Evolutionary conservation across 2,888 invertebrate species (phyloP).

Genomic region (Apamea monoglypha): DNA sequence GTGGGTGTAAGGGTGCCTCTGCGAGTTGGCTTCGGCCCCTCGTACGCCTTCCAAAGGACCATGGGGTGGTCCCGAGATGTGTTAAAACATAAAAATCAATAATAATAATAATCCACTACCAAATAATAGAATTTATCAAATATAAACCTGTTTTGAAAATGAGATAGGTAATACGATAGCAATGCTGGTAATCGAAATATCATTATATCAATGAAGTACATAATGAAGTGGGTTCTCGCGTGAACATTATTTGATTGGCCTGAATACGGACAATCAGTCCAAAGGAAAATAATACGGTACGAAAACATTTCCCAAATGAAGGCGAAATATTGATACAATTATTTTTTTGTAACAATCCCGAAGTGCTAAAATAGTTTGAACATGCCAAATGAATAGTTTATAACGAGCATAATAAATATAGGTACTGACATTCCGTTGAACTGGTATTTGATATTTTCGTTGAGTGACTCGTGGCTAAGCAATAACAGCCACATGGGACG

Average conservation of each 20-base stretch:
- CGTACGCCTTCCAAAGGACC: too few species aligned
- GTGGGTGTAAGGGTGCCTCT: too few species aligned
- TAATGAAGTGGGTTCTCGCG: slow-evolving; percentile 13
- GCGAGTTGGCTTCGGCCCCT: too few species aligned
- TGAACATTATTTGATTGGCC: slow-evolving; percentile 46
- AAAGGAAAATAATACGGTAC: background rate
- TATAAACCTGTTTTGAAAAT: background rate
- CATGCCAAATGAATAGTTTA: background rate
- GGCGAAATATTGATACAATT: background rate
- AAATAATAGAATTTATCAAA: background rate
- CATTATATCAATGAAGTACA: slow-evolving; percentile 16
- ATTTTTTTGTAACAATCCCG: background rate
- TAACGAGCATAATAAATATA: background rate
- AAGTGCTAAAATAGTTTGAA: too few species aligned
- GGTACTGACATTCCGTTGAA: background rate
- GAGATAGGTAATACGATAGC: background rate
- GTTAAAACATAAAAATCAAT: too few species aligned
- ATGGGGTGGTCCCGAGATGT: too few species aligned
- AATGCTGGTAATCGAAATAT: slow-evolving; percentile 6
- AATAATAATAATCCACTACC: background rate
- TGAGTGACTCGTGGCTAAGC: too few species aligned
- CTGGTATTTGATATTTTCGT: background rate
- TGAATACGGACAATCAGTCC: slow-evolving; percentile 17
- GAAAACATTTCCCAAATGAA: slow-evolving; percentile 19
- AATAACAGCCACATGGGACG: too few species aligned